Evolutionary conservation across 2,797 vertebrate species (phyloP), one percentile per base, ranked within the genome.

Genomic region (Lacerta viridis): DNA sequence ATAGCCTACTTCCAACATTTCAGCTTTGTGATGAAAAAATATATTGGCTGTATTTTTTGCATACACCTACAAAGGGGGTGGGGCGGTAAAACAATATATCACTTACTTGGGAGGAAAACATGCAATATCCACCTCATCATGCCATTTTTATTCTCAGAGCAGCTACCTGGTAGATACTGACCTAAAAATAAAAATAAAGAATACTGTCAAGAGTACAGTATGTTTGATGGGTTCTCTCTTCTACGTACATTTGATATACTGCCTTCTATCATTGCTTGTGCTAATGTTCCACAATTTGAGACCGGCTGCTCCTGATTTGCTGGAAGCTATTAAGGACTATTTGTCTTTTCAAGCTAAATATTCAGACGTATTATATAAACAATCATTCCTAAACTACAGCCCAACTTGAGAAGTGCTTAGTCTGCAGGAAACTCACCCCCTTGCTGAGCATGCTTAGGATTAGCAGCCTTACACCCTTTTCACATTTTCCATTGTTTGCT

Each of bases 111-210:
- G 66, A 23, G 46, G 66, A 76, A 83, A 23, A 39, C 9, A 17
- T 33, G 69, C 23, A 78, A 11, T 2, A 29, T 83, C 29, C 33
- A 87, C 72, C 5, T 43, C 2, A 0, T 29, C 66, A 6, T 89
- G 50, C 41, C 59, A 81, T 76, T 91, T 41, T 83, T 87, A 88
- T 20, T 33, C 71, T 69, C 25, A 75, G 55, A 91, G 80, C 33
- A 89, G 29, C 61, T 85, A 76, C 15, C 59, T 80, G 55, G 46
- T 83, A 90, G 79, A 85, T 59, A 72, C 7, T 50, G 84, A 80
- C 80, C 78, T 89, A 83, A 87, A 20, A 84, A 2, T 66, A 85
- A 89, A 69, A 78, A 29, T 6, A 59, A 29, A 88, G 25, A 76
- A 68, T n/a, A 55, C 64, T 85, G 39, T 59, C 25, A 79, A 79